Base-by-base conservation (phyloP, 92 coral and sea anemone species). In the Actinernus sp. region DNA sequence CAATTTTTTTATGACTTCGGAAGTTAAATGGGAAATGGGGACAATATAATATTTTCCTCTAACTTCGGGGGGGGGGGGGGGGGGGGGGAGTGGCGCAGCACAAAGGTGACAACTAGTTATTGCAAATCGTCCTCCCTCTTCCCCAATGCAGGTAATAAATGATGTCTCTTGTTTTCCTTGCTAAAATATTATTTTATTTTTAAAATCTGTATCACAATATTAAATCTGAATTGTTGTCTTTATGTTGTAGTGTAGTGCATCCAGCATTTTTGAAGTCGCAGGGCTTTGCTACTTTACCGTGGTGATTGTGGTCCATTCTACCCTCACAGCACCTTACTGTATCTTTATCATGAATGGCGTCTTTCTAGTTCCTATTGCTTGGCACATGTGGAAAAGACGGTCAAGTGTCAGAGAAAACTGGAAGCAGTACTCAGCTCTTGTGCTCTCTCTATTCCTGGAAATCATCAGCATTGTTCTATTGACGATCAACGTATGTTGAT, bases 301-400 rank as follows among this genome's bases (percentile, higher is more conserved):
- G n/a, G 86, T 86, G 3, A 49, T 88, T 19, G 36, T 94, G 0
- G 49, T 83, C 6, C 13, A 56, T 2, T 12, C 30, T n/a, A 1
- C 64, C 0, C 40, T 90, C 52, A 41, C 70, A 8, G 85, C 83
- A 0, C 75, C 61, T 36, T 49, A 78, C 14, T 75, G 91, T 37
- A 58, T 94, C 31, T 55, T 92, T 9, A 79, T 94, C 55, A 90
- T 87, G 97, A 94, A 81, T 49, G 85, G 91, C 10, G 79, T 94
- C 19, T 83, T 88, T 53, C 30, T 90, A 31, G 29, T 72, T 23
- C 89, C 97, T 1, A 78, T 80, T 4, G 31, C 68, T 9, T 86
- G 98, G 94, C 92, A 94, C 38, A 41, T 79, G 24, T 50, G 34
- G 59, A 80, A 79, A 37, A 39, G 39, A 1, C 11, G 81, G 1